Percentiles rank a stretch among this genome's conserved stretches.
Evolutionary conservation across 1,140 invertebrate genomes (phyloP).

Genomic region (Drosophila fuyamai): DNA sequence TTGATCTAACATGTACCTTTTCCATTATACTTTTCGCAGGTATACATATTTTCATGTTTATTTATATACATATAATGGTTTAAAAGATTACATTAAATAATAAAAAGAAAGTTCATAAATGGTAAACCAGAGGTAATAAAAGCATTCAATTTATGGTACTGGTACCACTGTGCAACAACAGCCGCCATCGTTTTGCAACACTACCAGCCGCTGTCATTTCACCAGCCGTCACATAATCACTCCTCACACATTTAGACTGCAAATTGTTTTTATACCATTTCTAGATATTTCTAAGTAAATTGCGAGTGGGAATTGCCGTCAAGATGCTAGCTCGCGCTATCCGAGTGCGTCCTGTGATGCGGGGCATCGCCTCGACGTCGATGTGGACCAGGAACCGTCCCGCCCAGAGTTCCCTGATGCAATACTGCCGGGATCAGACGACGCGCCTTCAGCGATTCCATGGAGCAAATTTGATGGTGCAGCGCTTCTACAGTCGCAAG

Average conservation of each 20-base stretch:
- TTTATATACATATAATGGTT: background rate
- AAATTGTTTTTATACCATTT: constrained; percentile 46
- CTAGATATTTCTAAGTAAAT: constrained; percentile 44
- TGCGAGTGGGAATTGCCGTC: constrained; percentile 22
- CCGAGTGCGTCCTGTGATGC: constrained; percentile 58
- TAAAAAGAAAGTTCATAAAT: background rate
- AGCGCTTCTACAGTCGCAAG: constrained; percentile 58
- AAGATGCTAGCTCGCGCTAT: constrained; percentile 63
- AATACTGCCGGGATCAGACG: constrained; percentile 28
- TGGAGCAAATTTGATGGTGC: constrained; percentile 38
- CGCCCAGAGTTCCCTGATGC: constrained; percentile 42
- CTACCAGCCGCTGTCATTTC: constrained; percentile 51
- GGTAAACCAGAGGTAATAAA: background rate
- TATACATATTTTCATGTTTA: too few relatives aligned
- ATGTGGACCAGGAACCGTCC: constrained; percentile 42
- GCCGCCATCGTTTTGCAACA: constrained; percentile 10
- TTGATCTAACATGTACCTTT: too few relatives aligned
- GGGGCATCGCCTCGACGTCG: constrained; percentile 50
- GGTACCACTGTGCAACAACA: constrained; percentile 10
- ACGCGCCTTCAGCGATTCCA: constrained; percentile 33
- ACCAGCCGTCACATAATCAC: constrained; percentile 74
- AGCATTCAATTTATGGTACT: too few relatives aligned
- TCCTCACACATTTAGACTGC: constrained; percentile 39
- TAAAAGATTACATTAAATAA: background rate
- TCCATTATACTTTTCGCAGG: too few relatives aligned